Evolutionary conservation across 2,797 vertebrate genomes (phyloP).

Genomic region (Sciurus carolinensis): DNA sequence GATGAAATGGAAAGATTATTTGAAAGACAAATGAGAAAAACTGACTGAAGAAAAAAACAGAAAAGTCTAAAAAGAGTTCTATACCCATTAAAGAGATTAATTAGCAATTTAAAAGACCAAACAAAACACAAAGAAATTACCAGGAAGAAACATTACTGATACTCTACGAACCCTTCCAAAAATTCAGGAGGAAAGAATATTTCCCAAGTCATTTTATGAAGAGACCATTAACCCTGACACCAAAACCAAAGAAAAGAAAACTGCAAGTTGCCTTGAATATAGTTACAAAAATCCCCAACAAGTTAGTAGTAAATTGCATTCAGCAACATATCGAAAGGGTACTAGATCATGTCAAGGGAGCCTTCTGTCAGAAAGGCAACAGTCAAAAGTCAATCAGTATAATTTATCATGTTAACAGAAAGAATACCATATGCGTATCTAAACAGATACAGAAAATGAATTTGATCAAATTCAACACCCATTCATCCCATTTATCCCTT

Average conservation of each 20-base stretch:
- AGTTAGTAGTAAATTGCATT: neutral
- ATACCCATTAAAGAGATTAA: slow-evolving; percentile 15
- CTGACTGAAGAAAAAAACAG: neutral
- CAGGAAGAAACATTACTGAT: slow-evolving; percentile 28
- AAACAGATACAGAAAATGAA: slow-evolving; percentile 24
- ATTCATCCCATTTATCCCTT: neutral
- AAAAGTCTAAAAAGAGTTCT: slow-evolving; percentile 22
- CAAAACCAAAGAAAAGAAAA: slow-evolving; percentile 33
- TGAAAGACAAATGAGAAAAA: slow-evolving; percentile 42
- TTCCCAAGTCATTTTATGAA: slow-evolving; percentile 7
- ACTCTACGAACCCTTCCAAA: slow-evolving; percentile 8
- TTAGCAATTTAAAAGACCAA: slow-evolving; percentile 8
- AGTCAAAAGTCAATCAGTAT: neutral
- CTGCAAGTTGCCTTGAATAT: neutral
- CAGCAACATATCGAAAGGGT: neutral
- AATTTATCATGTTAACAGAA: neutral
- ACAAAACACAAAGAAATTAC: slow-evolving; percentile 34
- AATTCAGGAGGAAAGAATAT: slow-evolving; percentile 20
- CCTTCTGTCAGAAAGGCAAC: neutral
- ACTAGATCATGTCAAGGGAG: neutral
- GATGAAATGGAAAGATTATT: neutral
- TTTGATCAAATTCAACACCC: neutral
- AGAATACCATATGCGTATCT: neutral
- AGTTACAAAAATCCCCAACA: neutral
- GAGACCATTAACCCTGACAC: neutral